These are phyloP conservation scores for Drosophila nr. perissopoda DNA, from an alignment of 2,888 invertebrate genomes.

Conservation along the genomic window DNA sequence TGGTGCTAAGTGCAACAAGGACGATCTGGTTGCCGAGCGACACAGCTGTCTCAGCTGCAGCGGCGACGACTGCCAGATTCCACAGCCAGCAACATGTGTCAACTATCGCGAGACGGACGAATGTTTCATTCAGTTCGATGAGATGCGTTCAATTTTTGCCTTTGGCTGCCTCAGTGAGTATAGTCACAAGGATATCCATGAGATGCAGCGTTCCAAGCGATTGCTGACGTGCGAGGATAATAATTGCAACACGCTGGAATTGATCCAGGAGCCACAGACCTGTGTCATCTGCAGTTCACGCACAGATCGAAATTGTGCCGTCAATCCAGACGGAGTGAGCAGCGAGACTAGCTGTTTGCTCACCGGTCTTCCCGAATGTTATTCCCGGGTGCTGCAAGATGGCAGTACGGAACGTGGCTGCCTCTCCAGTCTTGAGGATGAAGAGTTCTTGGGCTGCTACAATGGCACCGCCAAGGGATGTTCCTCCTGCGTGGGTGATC, in stretches of 20 bases:
- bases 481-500: slow-evolving; percentile 61
- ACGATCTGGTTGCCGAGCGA: slow-evolving; percentile 59
- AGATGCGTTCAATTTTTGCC: slow-evolving; percentile 53
- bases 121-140: slow-evolving; percentile 79
- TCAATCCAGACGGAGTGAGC: slow-evolving; percentile 48
- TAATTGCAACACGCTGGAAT: slow-evolving; percentile 73
- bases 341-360: slow-evolving; percentile 57
- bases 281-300: slow-evolving; percentile 81
- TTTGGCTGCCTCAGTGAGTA: slow-evolving; percentile 79
- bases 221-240: slow-evolving; percentile 69
- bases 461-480: slow-evolving; percentile 75
- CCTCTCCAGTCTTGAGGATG: slow-evolving; percentile 72
- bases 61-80: slow-evolving; percentile 71
- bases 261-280: slow-evolving; percentile 53
- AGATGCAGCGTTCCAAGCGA: slow-evolving; percentile 66
- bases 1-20: slow-evolving; percentile 67
- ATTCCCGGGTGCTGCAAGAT: slow-evolving; percentile 72
- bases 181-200: slow-evolving; percentile 67
- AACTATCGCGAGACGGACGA: slow-evolving; percentile 74
- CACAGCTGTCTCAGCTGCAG: slow-evolving; percentile 73
- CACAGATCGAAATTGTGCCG: slow-evolving; percentile 76
- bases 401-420: slow-evolving; percentile 83
- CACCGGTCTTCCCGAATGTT: slow-evolving; percentile 75
- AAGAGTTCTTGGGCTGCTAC: slow-evolving; percentile 78
- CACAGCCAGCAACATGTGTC: slow-evolving; percentile 54